Base-by-base conservation (phyloP, 1,140 invertebrate genomes). In the Yoshiicerus persimilis region DNA sequence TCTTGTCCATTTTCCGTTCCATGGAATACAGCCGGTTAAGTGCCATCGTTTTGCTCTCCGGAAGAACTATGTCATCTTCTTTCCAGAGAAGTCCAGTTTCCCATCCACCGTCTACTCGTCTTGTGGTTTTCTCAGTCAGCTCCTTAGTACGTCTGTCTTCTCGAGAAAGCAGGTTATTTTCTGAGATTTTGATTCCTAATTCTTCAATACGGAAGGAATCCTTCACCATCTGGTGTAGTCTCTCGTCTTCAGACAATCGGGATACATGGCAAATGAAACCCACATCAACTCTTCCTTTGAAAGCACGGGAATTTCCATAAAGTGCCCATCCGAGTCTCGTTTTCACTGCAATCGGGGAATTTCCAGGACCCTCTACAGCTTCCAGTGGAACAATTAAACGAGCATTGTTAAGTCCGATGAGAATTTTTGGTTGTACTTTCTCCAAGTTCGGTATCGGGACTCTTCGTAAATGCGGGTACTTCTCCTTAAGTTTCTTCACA, bases 21-120 rank as follows among this genome's bases (percentile, higher is more conserved):
- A 86, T 39, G 32, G 47, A 64, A 5, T 36, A 10, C 2, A 89
- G 30, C 13, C 89, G 23, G 39, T 85, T 80, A 2, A 86, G 6
- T 0, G 89, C 89, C 8, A 20, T 84, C 1, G n/a, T 10, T 4
- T 86, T 38, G n/a, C 41, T 83, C 20, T 41, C 34, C 0, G 89
- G 89, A 0, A 89, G 34, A 4, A 20, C 34, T 20, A 30, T 9
- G 70, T 88, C n/a, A 20, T 88, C 56, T 13, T 87, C 20, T 56
- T 62, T 39, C 89, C 89, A 88, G 2, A 89, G 77, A 10, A 89
- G 25, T 20, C 89, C 89, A 39, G 87, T 89, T 32, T 89, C 89
- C 27, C 30, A 89, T 62, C 87, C 70, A 0, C 62, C 84, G 10
- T 36, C n/a, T 1, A 88, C 56, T 66, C 75, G 1, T 20, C 36